Evolutionary conservation across 2,113 vertebrate species (phyloP), one percentile per base, ranked within the genome.

Genomic region (Typhlomys cinereus): DNA sequence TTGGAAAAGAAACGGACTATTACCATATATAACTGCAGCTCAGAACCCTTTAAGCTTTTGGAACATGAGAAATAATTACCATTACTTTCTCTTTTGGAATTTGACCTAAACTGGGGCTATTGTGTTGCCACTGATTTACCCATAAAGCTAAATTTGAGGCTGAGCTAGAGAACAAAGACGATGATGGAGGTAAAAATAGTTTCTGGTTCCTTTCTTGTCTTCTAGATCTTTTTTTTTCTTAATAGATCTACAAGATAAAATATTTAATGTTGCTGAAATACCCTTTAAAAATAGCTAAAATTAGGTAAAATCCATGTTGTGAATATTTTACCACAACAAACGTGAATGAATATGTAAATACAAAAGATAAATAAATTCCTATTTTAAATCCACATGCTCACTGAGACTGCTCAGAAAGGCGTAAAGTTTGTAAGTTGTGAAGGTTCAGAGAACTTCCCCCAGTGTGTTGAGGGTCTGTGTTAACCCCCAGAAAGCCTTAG

Each of bases 401-500:
- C 7, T 4, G 34, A 13, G 27, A 12, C 36, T 52, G 11, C 25
- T 41, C 59, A 7, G 12, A 6, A 7, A 75, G 36, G 39, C 0
- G 0, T 41, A 29, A 17, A 13, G 18, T 39, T 36, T 11, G 2
- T 46, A 15, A 62, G 76, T 39, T 27, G 5, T 1, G 0, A 20
- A n/a, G 34, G 1, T 31, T 71, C 39, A 6, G 15, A 13, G 23
- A 90, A 31, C 50, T 48, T 36, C 14, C 23, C 34, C 25, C 34
- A 21, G 4, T 0, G 1, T 2, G 1, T 7, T 62, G 31, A 5
- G 23, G 11, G 57, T 57, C 50, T 74, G 11, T 14, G 0, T 76
- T 39, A 27, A 71, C 61, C 34, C 74, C 54, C 48, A 91, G 80
- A 70, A 87, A 29, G 20, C 50, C 66, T 48, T 64, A 2, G 31